Conservation (phyloP, 2,888 invertebrate species). For the Congeria kusceri region DNA sequence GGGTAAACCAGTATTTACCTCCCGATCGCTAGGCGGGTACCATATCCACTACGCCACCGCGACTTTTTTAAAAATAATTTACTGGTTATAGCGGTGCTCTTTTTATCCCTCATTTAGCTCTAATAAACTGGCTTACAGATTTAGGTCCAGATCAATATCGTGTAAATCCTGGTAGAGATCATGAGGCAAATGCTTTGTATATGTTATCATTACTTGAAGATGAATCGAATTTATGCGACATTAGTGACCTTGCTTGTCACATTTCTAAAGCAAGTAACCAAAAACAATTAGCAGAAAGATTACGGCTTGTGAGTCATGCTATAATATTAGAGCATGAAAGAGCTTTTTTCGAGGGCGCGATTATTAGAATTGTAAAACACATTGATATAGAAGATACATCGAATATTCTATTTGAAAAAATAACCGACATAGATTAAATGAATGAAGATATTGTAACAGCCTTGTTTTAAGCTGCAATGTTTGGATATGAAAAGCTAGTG, state of each 20-base stretch:
- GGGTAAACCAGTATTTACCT: too few relatives aligned
- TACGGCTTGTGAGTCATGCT: too few relatives aligned
- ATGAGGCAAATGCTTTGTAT: conserved; percentile 1
- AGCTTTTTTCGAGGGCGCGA: too few relatives aligned
- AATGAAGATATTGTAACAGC: not conserved
- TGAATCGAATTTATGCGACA: not conserved
- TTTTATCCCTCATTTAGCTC: not conserved
- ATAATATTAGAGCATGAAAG: too few relatives aligned
- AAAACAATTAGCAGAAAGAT: too few relatives aligned
- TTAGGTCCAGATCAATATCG: not conserved
- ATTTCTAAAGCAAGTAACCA: too few relatives aligned
- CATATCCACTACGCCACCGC: too few relatives aligned
- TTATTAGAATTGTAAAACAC: too few relatives aligned
- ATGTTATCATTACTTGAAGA: not conserved
- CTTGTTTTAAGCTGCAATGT: not conserved
- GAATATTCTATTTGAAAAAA: too few relatives aligned
- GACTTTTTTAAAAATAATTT: too few relatives aligned
- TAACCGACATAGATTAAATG: not conserved
- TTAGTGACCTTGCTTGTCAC: conserved; percentile 4
- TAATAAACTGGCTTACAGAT: not conserved
- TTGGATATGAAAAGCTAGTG: not conserved
- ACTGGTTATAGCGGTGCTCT: not conserved
- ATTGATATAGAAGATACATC: too few relatives aligned
- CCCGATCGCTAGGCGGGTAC: too few relatives aligned
- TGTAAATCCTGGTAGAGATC: not conserved